phyloP scores from a whole-genome alignment of 30 jellyfish, hydroid and myxozoan genomes.

The Euphysa ruthae region DNA sequence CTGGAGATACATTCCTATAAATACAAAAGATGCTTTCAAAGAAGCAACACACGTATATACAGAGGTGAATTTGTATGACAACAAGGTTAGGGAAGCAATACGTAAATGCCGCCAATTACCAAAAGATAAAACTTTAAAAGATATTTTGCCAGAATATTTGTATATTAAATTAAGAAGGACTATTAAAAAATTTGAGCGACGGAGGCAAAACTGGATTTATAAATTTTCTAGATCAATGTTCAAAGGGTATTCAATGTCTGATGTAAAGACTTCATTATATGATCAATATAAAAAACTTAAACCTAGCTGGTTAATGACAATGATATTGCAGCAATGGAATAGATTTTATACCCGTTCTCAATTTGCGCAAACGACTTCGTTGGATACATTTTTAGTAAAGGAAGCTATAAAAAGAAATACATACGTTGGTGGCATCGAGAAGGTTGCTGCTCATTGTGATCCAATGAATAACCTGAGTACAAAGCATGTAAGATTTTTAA shows the following conservation, averaged over 20 bases:
- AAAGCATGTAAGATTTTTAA: constrained; percentile 27
- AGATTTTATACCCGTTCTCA: constrained; percentile 9
- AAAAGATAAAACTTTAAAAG: constrained; percentile 25
- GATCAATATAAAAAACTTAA: constrained; percentile 16
- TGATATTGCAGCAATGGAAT: constrained; percentile 40
- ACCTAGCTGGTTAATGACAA: constrained; percentile 23
- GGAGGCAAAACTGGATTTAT: constrained; percentile 12
- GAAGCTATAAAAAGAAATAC: not conserved
- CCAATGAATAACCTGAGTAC: constrained; percentile 25
- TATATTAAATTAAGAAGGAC: constrained; percentile 5
- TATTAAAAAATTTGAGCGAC: not conserved
- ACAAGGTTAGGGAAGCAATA: constrained; percentile 1
- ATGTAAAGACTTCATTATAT: not conserved
- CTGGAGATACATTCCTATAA: constrained; percentile 35
- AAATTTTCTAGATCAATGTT: constrained; percentile 2
- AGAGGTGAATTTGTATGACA: constrained; percentile 30
- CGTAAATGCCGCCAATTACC: constrained; percentile 26
- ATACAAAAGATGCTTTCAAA: constrained; percentile 28
- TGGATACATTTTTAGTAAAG: constrained; percentile 7
- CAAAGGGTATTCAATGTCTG: not conserved
- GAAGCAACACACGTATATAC: constrained; percentile 21
- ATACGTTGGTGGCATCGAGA: constrained; percentile 28
- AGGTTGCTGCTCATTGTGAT: constrained; percentile 29
- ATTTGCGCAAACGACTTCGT: not conserved
- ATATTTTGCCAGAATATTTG: constrained; percentile 17